Conservation (phyloP, 1,140 invertebrate genomes). For the Ooceraea biroi region DNA sequence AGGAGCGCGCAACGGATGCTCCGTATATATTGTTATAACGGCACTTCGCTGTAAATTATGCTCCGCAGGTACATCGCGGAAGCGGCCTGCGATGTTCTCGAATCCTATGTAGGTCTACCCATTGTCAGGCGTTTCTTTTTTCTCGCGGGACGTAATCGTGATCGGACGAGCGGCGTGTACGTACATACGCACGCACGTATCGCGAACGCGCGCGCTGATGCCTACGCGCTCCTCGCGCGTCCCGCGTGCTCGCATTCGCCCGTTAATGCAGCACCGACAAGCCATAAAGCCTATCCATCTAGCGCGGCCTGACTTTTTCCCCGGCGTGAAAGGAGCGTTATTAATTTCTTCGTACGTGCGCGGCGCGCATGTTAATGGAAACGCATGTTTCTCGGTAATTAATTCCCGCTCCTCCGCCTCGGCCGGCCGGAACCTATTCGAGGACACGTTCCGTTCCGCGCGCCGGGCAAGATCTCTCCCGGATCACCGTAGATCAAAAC, state of each 20-base stretch:
- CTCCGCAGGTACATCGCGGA: conserved; percentile 43
- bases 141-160: conserved; percentile 53
- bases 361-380: conserved; percentile 58
- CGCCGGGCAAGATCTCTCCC: conserved; percentile 56
- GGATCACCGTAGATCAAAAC: conserved; percentile 68
- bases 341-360: conserved; percentile 63
- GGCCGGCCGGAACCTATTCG: conserved; percentile 61
- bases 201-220: no score
- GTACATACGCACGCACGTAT: conserved; percentile 13
- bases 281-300: conserved; percentile 56
- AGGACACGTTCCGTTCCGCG: conserved; percentile 61
- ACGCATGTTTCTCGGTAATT: conserved; percentile 71
- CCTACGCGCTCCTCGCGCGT: not conserved
- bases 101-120: conserved; percentile 53
- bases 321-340: conserved; percentile 44
- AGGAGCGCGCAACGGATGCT: not conserved
- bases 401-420: conserved; percentile 68
- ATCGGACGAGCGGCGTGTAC: conserved; percentile 36
- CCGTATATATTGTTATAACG: not conserved
- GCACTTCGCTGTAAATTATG: conserved; percentile 30
- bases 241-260: conserved; percentile 34
- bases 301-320: conserved; percentile 56
- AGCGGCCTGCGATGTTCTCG: conserved; percentile 44
- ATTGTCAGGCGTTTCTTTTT: conserved; percentile 44
- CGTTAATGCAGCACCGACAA: conserved; percentile 55